Evolutionary conservation across 2,797 vertebrate species (phyloP), one percentile per base, ranked within the genome.

Genomic region (Diglossa cyanea): DNA sequence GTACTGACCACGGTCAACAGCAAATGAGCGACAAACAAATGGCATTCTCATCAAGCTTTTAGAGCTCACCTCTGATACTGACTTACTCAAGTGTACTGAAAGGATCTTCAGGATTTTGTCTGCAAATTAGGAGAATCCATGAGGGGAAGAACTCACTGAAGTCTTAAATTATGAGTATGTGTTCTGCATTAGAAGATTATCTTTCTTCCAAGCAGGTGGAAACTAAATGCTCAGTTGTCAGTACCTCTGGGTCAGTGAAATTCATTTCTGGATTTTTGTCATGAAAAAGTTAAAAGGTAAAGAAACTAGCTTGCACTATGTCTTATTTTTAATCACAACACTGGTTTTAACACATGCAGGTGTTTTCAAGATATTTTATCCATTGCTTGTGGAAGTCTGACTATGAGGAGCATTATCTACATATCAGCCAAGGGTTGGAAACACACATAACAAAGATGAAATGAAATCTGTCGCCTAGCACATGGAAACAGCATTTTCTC

Each of bases 111-210:
- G 68, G 48, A 89, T 42, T 66, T 89, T 78, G 21, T 44, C 40
- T 87, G 40, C 37, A 90, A 63, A 71, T 80, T 58, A 62, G 35
- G 66, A 63, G 42, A 87, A 85, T 54, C 39, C 50, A 18, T 50
- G 63, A 82, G 50, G 35, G 53, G 23, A 57, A 82, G 67, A 91
- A 74, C 35, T 66, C 67, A 91, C 0, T 54, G 42, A 67, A 68
- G 44, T 61, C 54, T 78, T 86, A 85, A 76, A 77, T 83, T 40
- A 24, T 17, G 17, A 42, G 88, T 80, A 54, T 82, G 68, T 85
- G 23, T 65, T 80, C 50, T 72, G 10, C 28, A 16, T 65, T 57
- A 33, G 37, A 25, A 71, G 31, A 37, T 77, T 67, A 37, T 63
- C 35, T 82, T 79, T 66, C 42, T 44, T 30, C 17, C 25, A 51